Conservation (phyloP, 2,888 invertebrate species). For the Cartodere bifasciata region DNA sequence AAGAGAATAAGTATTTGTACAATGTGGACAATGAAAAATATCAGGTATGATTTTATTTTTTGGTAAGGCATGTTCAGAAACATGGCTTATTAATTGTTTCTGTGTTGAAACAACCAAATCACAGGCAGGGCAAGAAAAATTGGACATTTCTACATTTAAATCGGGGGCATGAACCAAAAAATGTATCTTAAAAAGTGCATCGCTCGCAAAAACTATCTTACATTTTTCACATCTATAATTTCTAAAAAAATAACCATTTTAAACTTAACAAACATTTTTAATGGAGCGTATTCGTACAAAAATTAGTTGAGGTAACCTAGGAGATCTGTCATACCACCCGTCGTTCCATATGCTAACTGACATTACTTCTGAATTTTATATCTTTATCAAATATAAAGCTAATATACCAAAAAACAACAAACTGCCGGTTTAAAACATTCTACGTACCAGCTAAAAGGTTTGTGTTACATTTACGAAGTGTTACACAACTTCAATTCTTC, state of each 20-base stretch:
- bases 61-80: constrained; percentile 17
- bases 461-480: too few relatives aligned
- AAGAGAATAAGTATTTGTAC: constrained; percentile 51
- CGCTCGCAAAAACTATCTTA: constrained; percentile 20
- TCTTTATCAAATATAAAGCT: too few relatives aligned
- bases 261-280: too few relatives aligned
- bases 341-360: too few relatives aligned
- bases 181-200: constrained; percentile 26
- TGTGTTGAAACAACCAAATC: constrained; percentile 26
- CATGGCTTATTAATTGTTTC: constrained; percentile 25
- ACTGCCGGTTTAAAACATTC: too few relatives aligned
- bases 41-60: constrained; percentile 16
- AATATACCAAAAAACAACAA: too few relatives aligned
- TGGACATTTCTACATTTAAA: constrained; percentile 15
- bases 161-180: constrained; percentile 24
- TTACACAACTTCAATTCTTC: too few relatives aligned
- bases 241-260: constrained; percentile 15
- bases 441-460: too few relatives aligned
- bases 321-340: too few relatives aligned
- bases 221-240: constrained; percentile 24
- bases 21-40: constrained; percentile 47
- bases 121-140: constrained; percentile 26
- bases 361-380: too few relatives aligned
- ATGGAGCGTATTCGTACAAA: too few relatives aligned
- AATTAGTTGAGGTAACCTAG: too few relatives aligned